phyloP scores from a whole-genome alignment of 2,888 invertebrate genomes.

The Trachelus tabidus region DNA sequence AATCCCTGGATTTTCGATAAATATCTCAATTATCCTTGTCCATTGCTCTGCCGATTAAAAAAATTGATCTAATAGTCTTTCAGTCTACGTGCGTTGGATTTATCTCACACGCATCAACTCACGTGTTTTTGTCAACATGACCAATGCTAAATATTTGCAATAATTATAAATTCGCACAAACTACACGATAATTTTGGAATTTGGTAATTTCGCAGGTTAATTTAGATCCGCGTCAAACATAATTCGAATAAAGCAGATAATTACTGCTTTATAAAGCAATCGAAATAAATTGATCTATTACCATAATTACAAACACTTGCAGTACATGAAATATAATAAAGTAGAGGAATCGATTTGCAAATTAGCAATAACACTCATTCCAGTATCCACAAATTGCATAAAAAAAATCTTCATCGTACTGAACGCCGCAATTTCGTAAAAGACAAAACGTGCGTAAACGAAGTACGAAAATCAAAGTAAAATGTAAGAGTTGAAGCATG shows the following conservation, averaged over 20 bases:
- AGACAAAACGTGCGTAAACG: background rate
- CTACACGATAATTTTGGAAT: background rate
- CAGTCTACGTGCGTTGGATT: background rate
- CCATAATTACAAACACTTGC: background rate
- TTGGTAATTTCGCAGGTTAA: background rate
- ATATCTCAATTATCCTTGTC: background rate
- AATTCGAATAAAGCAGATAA: background rate
- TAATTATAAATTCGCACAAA: background rate
- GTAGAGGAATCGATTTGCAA: background rate
- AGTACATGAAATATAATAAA: background rate
- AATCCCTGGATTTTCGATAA: background rate
- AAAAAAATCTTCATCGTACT: background rate
- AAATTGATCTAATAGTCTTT: background rate
- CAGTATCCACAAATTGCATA: background rate
- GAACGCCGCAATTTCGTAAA: background rate
- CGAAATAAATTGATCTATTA: background rate
- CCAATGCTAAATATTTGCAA: background rate
- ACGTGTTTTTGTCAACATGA: background rate
- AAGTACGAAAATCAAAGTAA: background rate
- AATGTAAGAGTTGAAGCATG: background rate
- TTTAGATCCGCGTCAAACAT: background rate
- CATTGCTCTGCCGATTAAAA: background rate
- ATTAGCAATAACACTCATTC: background rate
- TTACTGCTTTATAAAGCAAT: background rate
- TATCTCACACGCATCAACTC: background rate